Evolutionary conservation across 2,888 invertebrate genomes (phyloP).

Genomic region (Panorpa germanica): DNA sequence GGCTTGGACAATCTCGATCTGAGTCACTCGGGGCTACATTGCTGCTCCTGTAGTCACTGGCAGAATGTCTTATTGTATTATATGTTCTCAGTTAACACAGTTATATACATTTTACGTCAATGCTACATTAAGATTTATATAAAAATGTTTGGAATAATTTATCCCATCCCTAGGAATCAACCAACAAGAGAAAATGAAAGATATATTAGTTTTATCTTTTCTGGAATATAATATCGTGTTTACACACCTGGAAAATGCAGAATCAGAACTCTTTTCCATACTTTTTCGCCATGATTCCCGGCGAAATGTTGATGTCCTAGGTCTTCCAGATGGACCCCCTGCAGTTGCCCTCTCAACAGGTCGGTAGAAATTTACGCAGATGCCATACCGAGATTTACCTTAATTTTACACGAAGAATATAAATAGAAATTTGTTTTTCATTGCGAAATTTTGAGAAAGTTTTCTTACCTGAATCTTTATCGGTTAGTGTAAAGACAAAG

Average conservation of each 20-base stretch:
- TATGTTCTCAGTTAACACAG: too few species aligned
- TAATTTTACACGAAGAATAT: too few species aligned
- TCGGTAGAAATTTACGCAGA: constrained; percentile 96
- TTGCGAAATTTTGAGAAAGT: background rate
- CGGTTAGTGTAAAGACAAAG: constrained; percentile 95
- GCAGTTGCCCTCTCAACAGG: constrained; percentile 50
- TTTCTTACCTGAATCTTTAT: constrained; percentile 83
- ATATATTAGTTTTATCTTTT: too few species aligned
- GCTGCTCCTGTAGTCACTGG: constrained; percentile 84
- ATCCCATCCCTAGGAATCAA: too few species aligned
- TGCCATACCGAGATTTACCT: constrained; percentile 83
- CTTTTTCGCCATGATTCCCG: constrained; percentile 83
- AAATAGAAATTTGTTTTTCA: constrained; percentile 3
- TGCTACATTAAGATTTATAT: too few species aligned
- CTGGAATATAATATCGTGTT: background rate
- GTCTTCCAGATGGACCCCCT: constrained; percentile 22
- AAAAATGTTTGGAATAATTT: constrained; percentile 4
- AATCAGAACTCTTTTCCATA: constrained; percentile 82
- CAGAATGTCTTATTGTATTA: too few species aligned
- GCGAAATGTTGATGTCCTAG: constrained; percentile 39
- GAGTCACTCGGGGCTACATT: constrained; percentile 80
- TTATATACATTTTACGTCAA: too few species aligned
- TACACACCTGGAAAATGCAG: constrained; percentile 78
- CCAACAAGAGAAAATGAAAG: too few species aligned
- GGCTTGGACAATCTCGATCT: constrained; percentile 65